phyloP scores from a whole-genome alignment of 2,797 vertebrate genomes.

The Gastrophryne carolinensis region DNA sequence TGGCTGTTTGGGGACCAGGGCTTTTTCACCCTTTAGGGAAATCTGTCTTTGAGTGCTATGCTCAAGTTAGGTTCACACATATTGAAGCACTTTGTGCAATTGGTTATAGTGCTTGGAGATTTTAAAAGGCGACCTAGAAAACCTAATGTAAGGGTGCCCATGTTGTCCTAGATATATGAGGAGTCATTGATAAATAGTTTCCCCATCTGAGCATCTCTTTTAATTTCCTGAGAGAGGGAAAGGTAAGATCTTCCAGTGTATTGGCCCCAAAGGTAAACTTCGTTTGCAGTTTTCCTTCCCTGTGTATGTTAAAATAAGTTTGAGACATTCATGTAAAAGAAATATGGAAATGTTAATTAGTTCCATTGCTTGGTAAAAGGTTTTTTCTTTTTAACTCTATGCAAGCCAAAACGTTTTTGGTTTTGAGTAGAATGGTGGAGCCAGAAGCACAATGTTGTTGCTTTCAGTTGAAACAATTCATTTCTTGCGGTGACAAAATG shows the following conservation, averaged over 20 bases:
- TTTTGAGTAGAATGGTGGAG: too few species aligned
- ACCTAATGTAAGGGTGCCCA: constrained; percentile 12
- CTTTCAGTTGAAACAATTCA: too few species aligned
- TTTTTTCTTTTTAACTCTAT: too few species aligned
- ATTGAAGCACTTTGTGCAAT: background rate
- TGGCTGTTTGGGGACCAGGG: constrained; percentile 7
- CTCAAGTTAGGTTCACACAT: constrained; percentile 32
- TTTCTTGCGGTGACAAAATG: too few species aligned
- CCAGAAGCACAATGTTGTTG: too few species aligned
- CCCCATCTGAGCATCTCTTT: background rate
- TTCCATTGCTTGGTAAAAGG: too few species aligned
- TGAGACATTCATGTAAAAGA: background rate
- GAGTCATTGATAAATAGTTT: constrained; percentile 32
- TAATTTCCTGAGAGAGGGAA: constrained; percentile 10
- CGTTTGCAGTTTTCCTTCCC: background rate
- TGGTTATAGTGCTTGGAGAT: constrained; percentile 1
- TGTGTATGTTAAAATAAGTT: background rate
- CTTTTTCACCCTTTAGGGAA: constrained; percentile 33
- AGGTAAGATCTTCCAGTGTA: background rate
- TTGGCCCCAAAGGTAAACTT: constrained; percentile 20
- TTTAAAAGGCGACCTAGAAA: constrained; percentile 35
- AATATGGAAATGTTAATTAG: too few species aligned
- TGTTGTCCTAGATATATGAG: constrained; percentile 19
- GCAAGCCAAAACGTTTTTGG: too few species aligned
- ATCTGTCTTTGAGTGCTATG: constrained; percentile 20